Base-by-base conservation (phyloP, 2,113 vertebrate genomes). In the Varanus komodoensis region DNA sequence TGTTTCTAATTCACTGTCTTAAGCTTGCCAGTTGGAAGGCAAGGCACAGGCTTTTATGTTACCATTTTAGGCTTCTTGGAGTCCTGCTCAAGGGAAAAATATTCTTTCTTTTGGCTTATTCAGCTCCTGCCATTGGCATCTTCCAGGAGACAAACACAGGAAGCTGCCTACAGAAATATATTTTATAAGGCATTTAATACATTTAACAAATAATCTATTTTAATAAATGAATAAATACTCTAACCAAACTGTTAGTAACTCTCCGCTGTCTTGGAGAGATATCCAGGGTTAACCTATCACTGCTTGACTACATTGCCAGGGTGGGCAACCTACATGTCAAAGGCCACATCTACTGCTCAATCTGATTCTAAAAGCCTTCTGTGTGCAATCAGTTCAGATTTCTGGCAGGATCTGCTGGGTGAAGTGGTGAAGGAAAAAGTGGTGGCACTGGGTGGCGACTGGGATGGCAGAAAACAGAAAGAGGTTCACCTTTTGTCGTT, bases 1-100 rank as follows among this genome's bases (percentile, higher is more conserved):
- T 84, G 81, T 83, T 91, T 84, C 81, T 57, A 48, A 0, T 86
- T 92, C 52, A 1, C 73, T 89, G 64, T 23, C 82, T 91, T 11
- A 86, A 82, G 17, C 32, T 90, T 57, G 12, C 73, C 17, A 38
- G 69, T 48, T 87, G 73, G 67, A n/a, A 50, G 12, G n/a, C 23
- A 19, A 67, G 81, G 9, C 38, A 6, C 48, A 57, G 57, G 2
- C 38, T 57, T 87, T 84, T 17, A 57, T 3, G 11, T 83, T 68
- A 77, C 5, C 86, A 77, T 83, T 90, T 71, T 79, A 50, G 52
- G 73, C 54, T 78, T 54, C 64, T 44, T 79, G 61, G 67, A 67
- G 8, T 23, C 8, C 3, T 29, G 25, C 61, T 69, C 15, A 85
- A 6, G 9, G 4, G n/a, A n/a, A 85, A 85, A 69, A 54, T 73